Percentiles rank a stretch among this genome's conserved stretches.
phyloP scores from a whole-genome alignment of 1,140 invertebrate species.

The Nautilus pompilius region DNA sequence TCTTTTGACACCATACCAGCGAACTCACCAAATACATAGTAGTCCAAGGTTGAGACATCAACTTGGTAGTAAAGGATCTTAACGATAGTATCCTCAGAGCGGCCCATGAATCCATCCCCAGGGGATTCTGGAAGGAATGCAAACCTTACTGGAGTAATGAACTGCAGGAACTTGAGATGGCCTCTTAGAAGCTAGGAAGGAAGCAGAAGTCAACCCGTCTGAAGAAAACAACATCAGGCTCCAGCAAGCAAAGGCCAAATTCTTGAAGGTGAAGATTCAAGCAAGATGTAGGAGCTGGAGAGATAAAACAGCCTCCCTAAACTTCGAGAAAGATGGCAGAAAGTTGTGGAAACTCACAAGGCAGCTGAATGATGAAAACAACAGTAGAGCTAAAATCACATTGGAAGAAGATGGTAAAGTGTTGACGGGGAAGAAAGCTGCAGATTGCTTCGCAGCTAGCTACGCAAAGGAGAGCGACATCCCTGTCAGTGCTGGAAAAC shows the following conservation, averaged over 20 bases:
- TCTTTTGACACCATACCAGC: background rate
- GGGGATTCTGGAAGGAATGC: conserved; percentile 5
- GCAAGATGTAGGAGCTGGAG: no score
- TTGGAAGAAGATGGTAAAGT: background rate
- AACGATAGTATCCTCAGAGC: conserved; percentile 7
- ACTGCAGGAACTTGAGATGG: conserved; percentile 4
- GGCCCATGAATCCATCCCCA: conserved; percentile 7
- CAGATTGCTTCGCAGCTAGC: conserved; percentile 10
- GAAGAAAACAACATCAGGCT: conserved; percentile 6
- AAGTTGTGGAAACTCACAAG: conserved; percentile 8
- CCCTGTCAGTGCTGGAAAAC: background rate
- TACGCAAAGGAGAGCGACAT: conserved; percentile 7
- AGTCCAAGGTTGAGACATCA: background rate
- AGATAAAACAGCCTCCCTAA: conserved; percentile 9
- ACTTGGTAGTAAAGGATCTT: conserved; percentile 5
- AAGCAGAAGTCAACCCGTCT: conserved; percentile 8
- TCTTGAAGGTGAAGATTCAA: no score
- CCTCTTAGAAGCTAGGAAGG: conserved; percentile 11
- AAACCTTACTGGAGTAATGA: conserved; percentile 13
- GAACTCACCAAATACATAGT: background rate
- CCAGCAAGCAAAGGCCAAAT: conserved; percentile 3
- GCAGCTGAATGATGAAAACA: conserved; percentile 8
- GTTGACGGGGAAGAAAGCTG: conserved; percentile 7
- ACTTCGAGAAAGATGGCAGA: conserved; percentile 6
- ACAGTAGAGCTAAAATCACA: background rate